Evolutionary conservation across 2,797 vertebrate species (phyloP), one percentile per base, ranked within the genome.

Genomic region (Micrastur ruficollis): DNA sequence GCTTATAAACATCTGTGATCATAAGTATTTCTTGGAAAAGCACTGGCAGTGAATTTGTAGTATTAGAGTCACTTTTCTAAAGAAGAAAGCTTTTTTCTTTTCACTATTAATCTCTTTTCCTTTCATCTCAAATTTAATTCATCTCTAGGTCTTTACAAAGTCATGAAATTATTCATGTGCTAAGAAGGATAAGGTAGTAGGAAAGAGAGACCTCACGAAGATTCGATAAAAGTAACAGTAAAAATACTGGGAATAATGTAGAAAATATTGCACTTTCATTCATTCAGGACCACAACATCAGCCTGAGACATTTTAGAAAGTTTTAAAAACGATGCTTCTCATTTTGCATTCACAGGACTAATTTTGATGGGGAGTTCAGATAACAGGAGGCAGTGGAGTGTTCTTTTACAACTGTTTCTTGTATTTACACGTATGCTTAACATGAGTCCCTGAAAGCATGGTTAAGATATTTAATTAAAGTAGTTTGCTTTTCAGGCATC

Each of bases 101-200:
- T 76, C 81, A 71, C 70, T 93, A 80, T 95, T 93, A 80, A 74
- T 96, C 76, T 90, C 58, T 88, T 92, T 42, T 83, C 70, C 91
- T 93, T 96, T 92, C 87, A 89, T 93, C 87, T 95, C 76, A 88
- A 83, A 89, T 91, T 82, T 93, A 89, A 94, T 92, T 95, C 70
- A 89, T 83, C 91, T 90, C 78, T 81, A 93, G 73, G 72, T 95
- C 89, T 94, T 95, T 76, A 78, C 62, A 81, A 94, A 95, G 80
- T 90, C 76, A 62, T 91, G 73, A 88, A 95, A 95, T 90, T 95
- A 88, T 94, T 80, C 58, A 86, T 90, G 55, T 61, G 50, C 59
- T 89, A 58, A 67, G 63, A 87, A 87, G 9, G 56, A 75, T 90
- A 79, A 91, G 25, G 50, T 65, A 78, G 20, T 62, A 40, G 71